These are phyloP conservation scores for Actinia tenebrosa DNA, from an alignment of 64 coral and sea anemone genomes.

Conservation along the genomic window DNA sequence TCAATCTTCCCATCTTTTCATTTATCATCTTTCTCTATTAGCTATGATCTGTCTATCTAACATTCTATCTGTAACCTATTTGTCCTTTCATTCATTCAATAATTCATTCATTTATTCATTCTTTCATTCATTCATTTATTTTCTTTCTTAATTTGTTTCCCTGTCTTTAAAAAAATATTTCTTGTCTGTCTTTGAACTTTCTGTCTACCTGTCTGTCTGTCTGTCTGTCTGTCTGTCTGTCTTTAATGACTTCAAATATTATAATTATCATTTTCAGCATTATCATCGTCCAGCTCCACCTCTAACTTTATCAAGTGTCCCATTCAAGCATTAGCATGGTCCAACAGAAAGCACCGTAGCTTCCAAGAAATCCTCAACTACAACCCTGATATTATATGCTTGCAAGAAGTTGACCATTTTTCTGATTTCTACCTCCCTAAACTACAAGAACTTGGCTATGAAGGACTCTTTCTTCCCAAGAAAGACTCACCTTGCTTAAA, in stretches of 20 bases:
- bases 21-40: no score
- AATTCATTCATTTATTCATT: no score
- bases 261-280: conserved; percentile 46
- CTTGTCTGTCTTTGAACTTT: background rate
- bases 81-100: no score
- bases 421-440: conserved; percentile 69
- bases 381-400: conserved; percentile 76
- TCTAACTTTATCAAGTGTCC: conserved; percentile 92
- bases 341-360: conserved; percentile 58
- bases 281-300: conserved; percentile 75
- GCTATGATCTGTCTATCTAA: no score
- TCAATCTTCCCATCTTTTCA: no score
- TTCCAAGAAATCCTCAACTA: conserved; percentile 71
- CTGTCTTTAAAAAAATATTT: no score
- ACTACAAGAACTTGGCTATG: conserved; percentile 67
- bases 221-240: background rate
- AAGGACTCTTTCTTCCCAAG: conserved; percentile 66
- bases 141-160: no score
- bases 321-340: conserved; percentile 66
- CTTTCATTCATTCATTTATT: no score
- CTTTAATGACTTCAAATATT: background rate
- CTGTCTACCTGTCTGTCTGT: background rate
- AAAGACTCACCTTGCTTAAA: conserved; percentile 83
- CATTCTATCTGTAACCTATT: no score
- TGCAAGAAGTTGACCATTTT: conserved; percentile 98